Evolutionary conservation across 2,888 invertebrate genomes (phyloP).

Genomic region (Dugesia japonica): DNA sequence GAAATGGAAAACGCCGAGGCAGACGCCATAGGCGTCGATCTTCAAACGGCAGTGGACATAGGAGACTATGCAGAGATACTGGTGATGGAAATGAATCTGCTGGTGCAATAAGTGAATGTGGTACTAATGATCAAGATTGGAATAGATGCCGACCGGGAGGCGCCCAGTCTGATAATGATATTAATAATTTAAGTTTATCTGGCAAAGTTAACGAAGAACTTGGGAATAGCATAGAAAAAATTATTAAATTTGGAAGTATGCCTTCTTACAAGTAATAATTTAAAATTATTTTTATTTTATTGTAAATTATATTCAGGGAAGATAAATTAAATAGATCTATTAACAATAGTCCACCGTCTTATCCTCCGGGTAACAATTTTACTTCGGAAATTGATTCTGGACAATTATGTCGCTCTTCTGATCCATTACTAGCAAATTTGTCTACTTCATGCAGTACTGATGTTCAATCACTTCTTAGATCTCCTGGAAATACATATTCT

Average conservation of each 20-base stretch:
- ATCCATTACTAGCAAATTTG: neutral
- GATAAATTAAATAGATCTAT: constrained; percentile 1
- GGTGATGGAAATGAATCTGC: constrained; percentile 20
- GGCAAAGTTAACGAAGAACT: neutral
- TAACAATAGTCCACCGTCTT: neutral
- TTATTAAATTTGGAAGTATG: constrained; percentile 33
- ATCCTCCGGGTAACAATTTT: neutral
- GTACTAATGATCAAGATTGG: neutral
- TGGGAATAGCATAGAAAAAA: constrained; percentile 26
- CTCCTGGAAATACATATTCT: neutral
- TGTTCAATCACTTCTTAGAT: neutral
- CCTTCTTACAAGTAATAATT: constrained; percentile 26
- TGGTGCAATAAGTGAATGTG: neutral
- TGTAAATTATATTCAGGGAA: neutral
- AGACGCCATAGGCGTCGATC: neutral
- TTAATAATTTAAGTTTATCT: neutral
- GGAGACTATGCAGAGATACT: neutral
- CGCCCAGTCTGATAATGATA: neutral
- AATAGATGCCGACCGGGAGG: neutral
- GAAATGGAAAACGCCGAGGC: neutral
- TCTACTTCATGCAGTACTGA: neutral
- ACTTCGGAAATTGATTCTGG: neutral
- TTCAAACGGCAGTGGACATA: neutral
- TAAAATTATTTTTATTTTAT: neutral
- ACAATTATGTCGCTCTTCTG: neutral